Conservation (phyloP, 2,888 invertebrate species). For the Chymomyza fuscimana region DNA sequence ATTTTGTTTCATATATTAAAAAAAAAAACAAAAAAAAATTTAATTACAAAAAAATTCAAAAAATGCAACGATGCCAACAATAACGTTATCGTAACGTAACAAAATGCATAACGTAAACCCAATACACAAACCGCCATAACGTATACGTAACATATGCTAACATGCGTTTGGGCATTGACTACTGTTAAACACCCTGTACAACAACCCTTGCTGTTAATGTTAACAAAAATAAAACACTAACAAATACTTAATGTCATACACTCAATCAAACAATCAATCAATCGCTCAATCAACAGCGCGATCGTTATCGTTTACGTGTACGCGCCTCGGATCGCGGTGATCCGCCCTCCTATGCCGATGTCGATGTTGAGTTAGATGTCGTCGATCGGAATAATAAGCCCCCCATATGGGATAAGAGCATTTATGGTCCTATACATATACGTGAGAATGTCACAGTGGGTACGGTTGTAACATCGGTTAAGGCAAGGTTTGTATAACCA, state of each 20-base stretch:
- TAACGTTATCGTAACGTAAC: slow-evolving; percentile 52
- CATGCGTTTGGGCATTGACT: not conserved
- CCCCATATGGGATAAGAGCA: slow-evolving; percentile 96
- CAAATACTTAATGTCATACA: slow-evolving; percentile 24
- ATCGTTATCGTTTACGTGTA: slow-evolving; percentile 97
- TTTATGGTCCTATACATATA: slow-evolving; percentile 98
- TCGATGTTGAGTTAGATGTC: slow-evolving; percentile 98
- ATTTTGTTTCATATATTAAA: slow-evolving; percentile 36
- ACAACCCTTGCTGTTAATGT: slow-evolving; percentile 13
- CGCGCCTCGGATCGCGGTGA: slow-evolving; percentile 97
- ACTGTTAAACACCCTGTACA: not conserved
- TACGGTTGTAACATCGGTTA: slow-evolving; percentile 98
- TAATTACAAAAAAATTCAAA: slow-evolving; percentile 13
- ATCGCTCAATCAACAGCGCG: slow-evolving; percentile 84
- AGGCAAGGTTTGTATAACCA: slow-evolving; percentile 95
- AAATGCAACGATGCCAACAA: slow-evolving; percentile 62
- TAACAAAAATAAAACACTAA: slow-evolving; percentile 35
- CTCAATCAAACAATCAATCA: slow-evolving; percentile 13
- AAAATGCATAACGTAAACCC: slow-evolving; percentile 29
- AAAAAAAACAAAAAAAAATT: slow-evolving; percentile 38
- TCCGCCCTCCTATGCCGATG: slow-evolving; percentile 95
- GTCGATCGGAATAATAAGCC: slow-evolving; percentile 99
- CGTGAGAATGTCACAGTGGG: slow-evolving; percentile 99
- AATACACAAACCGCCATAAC: slow-evolving; percentile 52
- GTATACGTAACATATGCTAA: slow-evolving; percentile 15